A percentile compares a stretch with the other conserved stretches of the same genome.
Evolutionary conservation across 2,888 invertebrate genomes (phyloP).

Genomic region (Synanthedon andrenaeformis): DNA sequence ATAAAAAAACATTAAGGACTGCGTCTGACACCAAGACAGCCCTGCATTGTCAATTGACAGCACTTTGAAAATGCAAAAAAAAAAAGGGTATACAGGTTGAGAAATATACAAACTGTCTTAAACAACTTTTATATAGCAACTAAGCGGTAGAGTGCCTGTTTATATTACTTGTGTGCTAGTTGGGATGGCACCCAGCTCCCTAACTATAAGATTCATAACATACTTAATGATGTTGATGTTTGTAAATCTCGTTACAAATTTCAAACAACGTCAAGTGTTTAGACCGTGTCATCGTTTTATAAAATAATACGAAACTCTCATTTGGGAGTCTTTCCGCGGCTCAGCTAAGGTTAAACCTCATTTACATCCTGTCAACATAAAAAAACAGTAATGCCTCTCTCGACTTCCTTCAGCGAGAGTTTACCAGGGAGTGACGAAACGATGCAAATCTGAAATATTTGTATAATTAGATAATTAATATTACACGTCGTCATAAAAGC

Average conservation of each 20-base stretch:
- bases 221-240: slow-evolving; percentile 1
- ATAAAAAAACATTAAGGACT: too few species aligned
- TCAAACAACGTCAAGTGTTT: slow-evolving; percentile 15
- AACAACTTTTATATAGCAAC: too few species aligned
- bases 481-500: slow-evolving; percentile 3
- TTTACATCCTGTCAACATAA: slow-evolving; percentile 29
- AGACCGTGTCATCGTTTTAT: slow-evolving; percentile 17
- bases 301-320: slow-evolving; percentile 17
- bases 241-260: slow-evolving; percentile 2
- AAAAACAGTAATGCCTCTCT: slow-evolving; percentile 29
- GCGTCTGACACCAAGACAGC: too few species aligned
- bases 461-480: slow-evolving; percentile 29
- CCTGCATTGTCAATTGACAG: too few species aligned
- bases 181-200: too few species aligned
- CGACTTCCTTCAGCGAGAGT: slow-evolving; percentile 8
- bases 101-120: too few species aligned
- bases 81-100: too few species aligned
- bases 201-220: not conserved
- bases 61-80: too few species aligned
- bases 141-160: too few species aligned
- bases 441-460: slow-evolving; percentile 22
- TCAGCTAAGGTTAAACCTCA: slow-evolving; percentile 21
- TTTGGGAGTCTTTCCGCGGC: slow-evolving; percentile 15
- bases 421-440: slow-evolving; percentile 20
- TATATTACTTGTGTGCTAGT: too few species aligned